Conservation (phyloP, 2,797 vertebrate species). For the Mycteria americana region DNA sequence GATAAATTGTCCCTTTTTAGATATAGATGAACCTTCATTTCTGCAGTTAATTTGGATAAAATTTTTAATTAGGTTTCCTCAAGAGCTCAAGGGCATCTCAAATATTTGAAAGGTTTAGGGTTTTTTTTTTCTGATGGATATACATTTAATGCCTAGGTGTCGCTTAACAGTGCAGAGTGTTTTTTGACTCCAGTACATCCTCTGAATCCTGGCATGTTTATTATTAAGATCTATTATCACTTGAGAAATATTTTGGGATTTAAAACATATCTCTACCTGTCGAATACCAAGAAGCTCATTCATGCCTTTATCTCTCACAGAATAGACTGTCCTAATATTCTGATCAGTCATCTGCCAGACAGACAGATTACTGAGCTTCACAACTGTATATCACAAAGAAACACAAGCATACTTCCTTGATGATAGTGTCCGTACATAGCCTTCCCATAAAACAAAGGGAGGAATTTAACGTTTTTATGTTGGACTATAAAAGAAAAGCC, state of each 20-base stretch:
- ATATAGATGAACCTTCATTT: not conserved
- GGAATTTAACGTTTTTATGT: not conserved
- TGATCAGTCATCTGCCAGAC: not conserved
- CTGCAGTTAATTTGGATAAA: not conserved
- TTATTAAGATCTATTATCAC: not conserved
- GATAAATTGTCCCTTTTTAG: not conserved
- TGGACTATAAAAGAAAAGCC: not conserved
- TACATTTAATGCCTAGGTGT: not conserved
- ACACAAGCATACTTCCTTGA: not conserved
- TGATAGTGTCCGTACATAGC: not conserved
- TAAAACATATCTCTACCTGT: not conserved
- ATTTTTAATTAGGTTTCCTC: not conserved
- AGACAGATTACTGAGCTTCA: not conserved
- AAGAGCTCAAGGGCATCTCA: not conserved
- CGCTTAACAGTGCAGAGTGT: not conserved
- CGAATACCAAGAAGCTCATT: not conserved
- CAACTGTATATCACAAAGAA: not conserved
- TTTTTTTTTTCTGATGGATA: not conserved
- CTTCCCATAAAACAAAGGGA: constrained; percentile 4
- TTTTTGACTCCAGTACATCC: not conserved
- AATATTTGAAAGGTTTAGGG: not conserved
- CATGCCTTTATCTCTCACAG: not conserved
- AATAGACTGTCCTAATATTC: not conserved
- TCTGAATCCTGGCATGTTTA: not conserved
- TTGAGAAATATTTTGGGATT: not conserved